A percentile compares a stretch with the other conserved stretches of the same genome.
phyloP scores from a whole-genome alignment of 2,888 invertebrate species.

The Nymphalis c-album region DNA sequence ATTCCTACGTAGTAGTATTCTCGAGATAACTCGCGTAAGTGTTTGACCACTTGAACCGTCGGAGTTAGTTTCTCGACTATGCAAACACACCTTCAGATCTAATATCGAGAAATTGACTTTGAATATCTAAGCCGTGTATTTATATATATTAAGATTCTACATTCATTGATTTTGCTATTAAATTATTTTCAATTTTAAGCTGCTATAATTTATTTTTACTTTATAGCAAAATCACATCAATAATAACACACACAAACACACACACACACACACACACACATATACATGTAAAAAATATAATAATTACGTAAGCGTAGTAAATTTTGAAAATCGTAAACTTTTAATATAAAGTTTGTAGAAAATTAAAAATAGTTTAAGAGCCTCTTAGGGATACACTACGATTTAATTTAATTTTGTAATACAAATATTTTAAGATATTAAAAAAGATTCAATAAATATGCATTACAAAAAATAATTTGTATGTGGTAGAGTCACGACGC shows the following conservation, averaged over 20 bases:
- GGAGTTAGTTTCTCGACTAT: constrained; percentile 34
- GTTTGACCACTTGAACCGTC: constrained; percentile 45
- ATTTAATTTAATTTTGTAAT: not conserved
- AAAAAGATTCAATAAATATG: not conserved
- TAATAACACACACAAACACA: too few species aligned
- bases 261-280: too few species aligned
- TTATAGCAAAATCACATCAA: too few species aligned
- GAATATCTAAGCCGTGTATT: constrained; percentile 13
- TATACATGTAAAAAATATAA: too few species aligned
- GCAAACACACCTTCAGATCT: constrained; percentile 25
- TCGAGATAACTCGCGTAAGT: constrained; percentile 47
- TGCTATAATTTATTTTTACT: not conserved
- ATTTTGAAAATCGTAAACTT: too few species aligned
- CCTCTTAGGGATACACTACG: too few species aligned
- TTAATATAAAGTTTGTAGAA: too few species aligned
- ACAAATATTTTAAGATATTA: not conserved
- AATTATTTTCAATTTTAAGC: not conserved
- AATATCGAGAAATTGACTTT: constrained; percentile 25
- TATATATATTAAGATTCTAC: constrained; percentile 7
- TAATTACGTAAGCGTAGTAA: too few species aligned
- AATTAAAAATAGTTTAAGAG: too few species aligned
- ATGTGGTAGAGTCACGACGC: not conserved
- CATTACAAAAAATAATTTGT: not conserved
- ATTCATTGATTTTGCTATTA: not conserved
- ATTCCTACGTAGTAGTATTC: constrained; percentile 32